Conservation (phyloP, 37 sponge, comb jelly and placozoan species). For the Haliclona indistincta region DNA sequence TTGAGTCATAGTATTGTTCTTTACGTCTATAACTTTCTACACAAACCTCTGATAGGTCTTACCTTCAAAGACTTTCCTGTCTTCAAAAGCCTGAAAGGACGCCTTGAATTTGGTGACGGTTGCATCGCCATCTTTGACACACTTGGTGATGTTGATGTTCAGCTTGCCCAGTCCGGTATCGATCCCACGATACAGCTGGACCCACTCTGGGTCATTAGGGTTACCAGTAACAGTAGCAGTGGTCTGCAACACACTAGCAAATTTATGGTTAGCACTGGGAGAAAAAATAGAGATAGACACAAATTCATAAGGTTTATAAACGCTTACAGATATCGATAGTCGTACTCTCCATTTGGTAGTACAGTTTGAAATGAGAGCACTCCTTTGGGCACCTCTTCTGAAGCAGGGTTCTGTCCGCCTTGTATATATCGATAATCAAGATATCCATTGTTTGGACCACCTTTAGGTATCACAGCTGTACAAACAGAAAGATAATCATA, state of each 20-base stretch:
- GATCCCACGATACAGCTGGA: constrained; percentile 58
- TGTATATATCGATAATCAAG: constrained; percentile 69
- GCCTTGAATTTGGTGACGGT: constrained; percentile 58
- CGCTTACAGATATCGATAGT: constrained; percentile 53
- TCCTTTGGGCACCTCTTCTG: constrained; percentile 67
- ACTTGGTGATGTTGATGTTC: constrained; percentile 41
- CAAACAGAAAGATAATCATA: background rate
- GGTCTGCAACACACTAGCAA: constrained; percentile 23
- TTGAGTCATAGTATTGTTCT: too few species aligned
- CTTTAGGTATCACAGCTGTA: constrained; percentile 52
- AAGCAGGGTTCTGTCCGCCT: constrained; percentile 65
- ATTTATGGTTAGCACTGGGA: constrained; percentile 60
- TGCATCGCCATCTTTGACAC: constrained; percentile 67
- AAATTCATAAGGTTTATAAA: background rate
- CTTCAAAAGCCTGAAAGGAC: constrained; percentile 64
- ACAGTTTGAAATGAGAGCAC: constrained; percentile 9
- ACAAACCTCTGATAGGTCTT: background rate
- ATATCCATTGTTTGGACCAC: constrained; percentile 36
- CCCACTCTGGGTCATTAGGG: constrained; percentile 49
- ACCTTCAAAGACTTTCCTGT: constrained; percentile 61
- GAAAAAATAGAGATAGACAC: background rate
- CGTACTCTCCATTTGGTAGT: constrained; percentile 58
- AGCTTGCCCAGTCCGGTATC: constrained; percentile 59
- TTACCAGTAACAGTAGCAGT: constrained; percentile 10
- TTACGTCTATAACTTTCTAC: too few species aligned